Conservation (phyloP, 2,113 vertebrate genomes). For the Pluvianellus socialis region DNA sequence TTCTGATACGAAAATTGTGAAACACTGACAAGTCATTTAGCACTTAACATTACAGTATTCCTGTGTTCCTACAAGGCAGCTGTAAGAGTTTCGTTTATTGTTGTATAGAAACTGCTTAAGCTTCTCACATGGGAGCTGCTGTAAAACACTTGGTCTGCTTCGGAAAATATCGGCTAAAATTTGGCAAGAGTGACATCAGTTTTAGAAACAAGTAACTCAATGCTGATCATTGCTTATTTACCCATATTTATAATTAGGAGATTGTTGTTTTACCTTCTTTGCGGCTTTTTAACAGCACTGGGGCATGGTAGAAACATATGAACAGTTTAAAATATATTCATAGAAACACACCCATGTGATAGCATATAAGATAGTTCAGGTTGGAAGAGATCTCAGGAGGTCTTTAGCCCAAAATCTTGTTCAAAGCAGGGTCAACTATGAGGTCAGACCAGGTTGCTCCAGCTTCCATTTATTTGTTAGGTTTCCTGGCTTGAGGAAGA, state of each 20-base stretch:
- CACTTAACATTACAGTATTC: neutral
- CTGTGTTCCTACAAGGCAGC: neutral
- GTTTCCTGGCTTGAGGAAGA: neutral
- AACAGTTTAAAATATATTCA: neutral
- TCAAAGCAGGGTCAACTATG: neutral
- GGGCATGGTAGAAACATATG: neutral
- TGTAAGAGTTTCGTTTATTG: neutral
- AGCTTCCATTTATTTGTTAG: neutral
- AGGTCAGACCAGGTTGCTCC: neutral
- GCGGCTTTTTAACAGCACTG: neutral
- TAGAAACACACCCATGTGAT: neutral
- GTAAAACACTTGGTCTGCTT: neutral
- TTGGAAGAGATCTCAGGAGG: neutral
- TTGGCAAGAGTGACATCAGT: neutral
- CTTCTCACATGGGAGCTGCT: neutral
- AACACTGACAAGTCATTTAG: neutral
- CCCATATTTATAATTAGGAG: neutral
- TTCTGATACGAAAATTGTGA: neutral
- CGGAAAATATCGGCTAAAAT: neutral
- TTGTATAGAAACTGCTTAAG: neutral
- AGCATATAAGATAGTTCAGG: neutral
- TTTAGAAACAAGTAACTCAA: neutral
- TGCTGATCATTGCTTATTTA: neutral
- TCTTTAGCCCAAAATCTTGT: neutral
- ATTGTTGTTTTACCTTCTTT: neutral